Evolutionary conservation across 2,888 invertebrate genomes (phyloP), one percentile per base, ranked within the genome.

Genomic region (Cabera pusaria): DNA sequence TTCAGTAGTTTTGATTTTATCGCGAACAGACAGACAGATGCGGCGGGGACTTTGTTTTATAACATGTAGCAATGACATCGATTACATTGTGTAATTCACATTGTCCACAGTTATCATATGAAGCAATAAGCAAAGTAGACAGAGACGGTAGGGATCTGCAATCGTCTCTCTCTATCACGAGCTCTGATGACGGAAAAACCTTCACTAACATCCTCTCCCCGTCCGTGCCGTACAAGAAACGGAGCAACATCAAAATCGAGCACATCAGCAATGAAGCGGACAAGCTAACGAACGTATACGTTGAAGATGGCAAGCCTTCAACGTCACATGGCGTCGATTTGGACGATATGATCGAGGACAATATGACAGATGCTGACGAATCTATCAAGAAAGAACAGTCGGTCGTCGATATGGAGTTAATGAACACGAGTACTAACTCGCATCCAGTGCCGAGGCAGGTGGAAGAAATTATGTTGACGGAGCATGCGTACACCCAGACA

Each of bases 81-180:
- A n/a, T n/a, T n/a, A n/a, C n/a, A n/a, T n/a, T n/a, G n/a, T n/a
- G n/a, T n/a, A n/a, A n/a, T n/a, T n/a, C n/a, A 6, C 5, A 5
- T 28, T 24, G 12, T 29, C 24, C 25, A 21, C 41, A 42, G 41
- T 42, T 42, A 42, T 42, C 41, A 31, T 42, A 42, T 42, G 41
- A 42, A 36, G 41, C 41, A 42, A 5, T 42, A 36, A 31, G 31
- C 31, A 42, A 42, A 36, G 35, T 42, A 32, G 41, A 42, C 35
- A 35, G 41, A 31, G 41, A 42, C 31, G 35, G 31, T 14, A 25
- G 41, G 9, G 10, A 42, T 21, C 31, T 42, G 8, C 31, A 42
- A 8, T 42, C 41, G 12, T 22, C 41, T n/a, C 31, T 42, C 3
- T 12, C 35, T 1, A 35, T 42, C 24, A 35, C 35, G 0, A 25